phyloP scores from a whole-genome alignment of 2,797 vertebrate species.

The Cirrhinus mrigala region DNA sequence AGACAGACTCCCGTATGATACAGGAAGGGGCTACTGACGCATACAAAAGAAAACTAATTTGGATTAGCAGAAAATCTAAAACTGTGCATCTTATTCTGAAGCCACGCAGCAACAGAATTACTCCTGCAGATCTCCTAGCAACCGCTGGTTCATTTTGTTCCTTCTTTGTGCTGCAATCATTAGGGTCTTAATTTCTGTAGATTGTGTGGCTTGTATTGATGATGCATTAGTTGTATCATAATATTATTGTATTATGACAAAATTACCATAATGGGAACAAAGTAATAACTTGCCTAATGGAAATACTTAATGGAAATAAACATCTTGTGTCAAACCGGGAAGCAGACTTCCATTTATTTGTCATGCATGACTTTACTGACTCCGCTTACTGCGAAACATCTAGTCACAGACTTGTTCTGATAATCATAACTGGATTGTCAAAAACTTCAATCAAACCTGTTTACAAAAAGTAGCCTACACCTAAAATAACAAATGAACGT shows the following conservation, averaged over 20 bases:
- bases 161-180: slow-evolving; percentile 33
- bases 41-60: slow-evolving; percentile 39
- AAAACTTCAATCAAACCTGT: background rate
- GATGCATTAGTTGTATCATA: slow-evolving; percentile 44
- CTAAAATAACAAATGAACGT: background rate
- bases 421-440: background rate
- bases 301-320: slow-evolving; percentile 39
- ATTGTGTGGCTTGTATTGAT: slow-evolving; percentile 21
- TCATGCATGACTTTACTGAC: slow-evolving; percentile 12
- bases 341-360: slow-evolving; percentile 28
- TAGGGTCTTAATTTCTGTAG: slow-evolving; percentile 40
- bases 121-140: slow-evolving; percentile 25
- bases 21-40: slow-evolving; percentile 12
- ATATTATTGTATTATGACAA: slow-evolving; percentile 35
- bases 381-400: slow-evolving; percentile 26
- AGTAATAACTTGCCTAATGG: slow-evolving; percentile 47
- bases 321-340: slow-evolving; percentile 16
- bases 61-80: slow-evolving; percentile 25
- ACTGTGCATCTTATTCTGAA: slow-evolving; percentile 18
- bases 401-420: slow-evolving; percentile 5
- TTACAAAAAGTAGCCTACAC: background rate
- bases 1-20: slow-evolving; percentile 48
- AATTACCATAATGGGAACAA: slow-evolving; percentile 44
- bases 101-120: background rate
- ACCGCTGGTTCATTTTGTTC: slow-evolving; percentile 26